Evolutionary conservation across 2,797 vertebrate species (phyloP).

Genomic region (Enteromius treurensis): DNA sequence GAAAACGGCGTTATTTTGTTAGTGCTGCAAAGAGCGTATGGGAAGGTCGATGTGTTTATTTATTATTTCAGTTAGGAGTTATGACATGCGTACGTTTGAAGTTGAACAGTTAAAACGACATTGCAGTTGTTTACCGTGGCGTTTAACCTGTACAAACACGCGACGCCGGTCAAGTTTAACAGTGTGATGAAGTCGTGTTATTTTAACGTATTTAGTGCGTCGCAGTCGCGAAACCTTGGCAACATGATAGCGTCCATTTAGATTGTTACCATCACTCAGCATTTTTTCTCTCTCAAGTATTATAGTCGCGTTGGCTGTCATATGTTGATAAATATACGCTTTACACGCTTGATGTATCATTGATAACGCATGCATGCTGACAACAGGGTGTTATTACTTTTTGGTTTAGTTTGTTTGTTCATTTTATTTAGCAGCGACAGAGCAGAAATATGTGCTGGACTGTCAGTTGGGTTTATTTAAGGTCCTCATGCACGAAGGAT

Average conservation of each 20-base stretch:
- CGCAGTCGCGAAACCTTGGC: background rate
- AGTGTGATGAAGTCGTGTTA: background rate
- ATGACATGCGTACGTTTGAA: background rate
- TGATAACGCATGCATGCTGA: background rate
- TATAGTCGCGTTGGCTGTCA: background rate
- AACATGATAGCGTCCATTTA: background rate
- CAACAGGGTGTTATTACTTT: background rate
- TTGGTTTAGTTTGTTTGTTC: background rate
- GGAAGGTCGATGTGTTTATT: background rate
- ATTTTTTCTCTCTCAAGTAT: background rate
- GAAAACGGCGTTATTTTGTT: slow-evolving; percentile 40
- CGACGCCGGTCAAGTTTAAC: slow-evolving; percentile 29
- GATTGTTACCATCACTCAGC: background rate
- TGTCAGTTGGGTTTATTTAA: background rate
- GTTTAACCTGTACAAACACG: slow-evolving; percentile 15
- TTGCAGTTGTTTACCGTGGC: background rate
- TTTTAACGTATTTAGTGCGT: background rate
- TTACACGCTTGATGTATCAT: background rate
- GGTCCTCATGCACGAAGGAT: background rate
- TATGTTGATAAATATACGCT: background rate
- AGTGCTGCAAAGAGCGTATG: slow-evolving; percentile 10
- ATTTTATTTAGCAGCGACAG: background rate
- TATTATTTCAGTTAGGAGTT: background rate
- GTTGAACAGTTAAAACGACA: slow-evolving; percentile 29
- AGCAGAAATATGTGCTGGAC: background rate